Percentiles rank a stretch among this genome's conserved stretches.
phyloP scores from a whole-genome alignment of 2,113 vertebrate genomes.

The Philantomba maxwellii region DNA sequence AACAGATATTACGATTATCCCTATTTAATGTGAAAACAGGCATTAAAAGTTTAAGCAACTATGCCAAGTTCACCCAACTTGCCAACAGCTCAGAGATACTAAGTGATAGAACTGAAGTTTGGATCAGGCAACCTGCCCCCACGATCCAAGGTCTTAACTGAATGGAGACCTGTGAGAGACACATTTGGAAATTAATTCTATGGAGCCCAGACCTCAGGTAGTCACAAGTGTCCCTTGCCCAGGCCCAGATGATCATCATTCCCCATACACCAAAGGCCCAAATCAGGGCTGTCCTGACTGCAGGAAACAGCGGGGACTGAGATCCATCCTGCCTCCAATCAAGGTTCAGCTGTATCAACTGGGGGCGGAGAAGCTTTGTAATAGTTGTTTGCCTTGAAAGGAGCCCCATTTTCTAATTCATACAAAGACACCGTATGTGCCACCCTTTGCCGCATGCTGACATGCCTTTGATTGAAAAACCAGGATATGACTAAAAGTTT shows the following conservation, averaged over 20 bases:
- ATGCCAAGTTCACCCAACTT: not conserved
- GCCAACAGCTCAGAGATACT: not conserved
- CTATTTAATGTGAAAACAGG: not conserved
- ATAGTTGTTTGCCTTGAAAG: not conserved
- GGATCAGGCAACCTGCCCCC: not conserved
- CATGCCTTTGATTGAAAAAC: not conserved
- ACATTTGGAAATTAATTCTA: not conserved
- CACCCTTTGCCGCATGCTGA: not conserved
- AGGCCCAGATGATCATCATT: not conserved
- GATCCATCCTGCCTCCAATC: not conserved
- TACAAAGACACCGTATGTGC: not conserved
- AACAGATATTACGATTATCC: not conserved
- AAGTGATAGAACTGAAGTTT: not conserved
- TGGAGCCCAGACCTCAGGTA: not conserved
- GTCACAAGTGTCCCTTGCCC: not conserved
- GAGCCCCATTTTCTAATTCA: not conserved
- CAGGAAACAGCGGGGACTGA: not conserved
- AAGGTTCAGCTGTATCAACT: not conserved
- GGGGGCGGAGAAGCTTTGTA: not conserved
- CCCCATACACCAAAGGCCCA: not conserved
- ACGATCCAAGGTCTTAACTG: not conserved
- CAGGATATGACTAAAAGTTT: not conserved
- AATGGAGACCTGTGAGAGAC: not conserved
- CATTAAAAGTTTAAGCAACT: not conserved
- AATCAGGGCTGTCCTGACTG: not conserved